Base-by-base conservation (phyloP, 2,888 invertebrate species). In the Cosmia trapezina region DNA sequence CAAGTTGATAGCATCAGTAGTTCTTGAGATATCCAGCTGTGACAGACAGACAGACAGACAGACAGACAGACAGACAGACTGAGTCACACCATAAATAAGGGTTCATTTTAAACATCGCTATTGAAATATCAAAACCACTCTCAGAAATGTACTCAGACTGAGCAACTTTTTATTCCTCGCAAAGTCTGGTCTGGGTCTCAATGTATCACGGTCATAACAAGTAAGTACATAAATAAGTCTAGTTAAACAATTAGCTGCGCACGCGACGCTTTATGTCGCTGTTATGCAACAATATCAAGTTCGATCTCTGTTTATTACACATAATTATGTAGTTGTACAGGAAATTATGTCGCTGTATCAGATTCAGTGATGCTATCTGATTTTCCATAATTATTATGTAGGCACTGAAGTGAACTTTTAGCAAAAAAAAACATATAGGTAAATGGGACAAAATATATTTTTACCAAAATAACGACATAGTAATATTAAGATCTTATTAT, bases 231-330 rank as follows among this genome's bases (percentile, higher is more conserved):
- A 49, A 17, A n/a, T n/a, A 47, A 37, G 17, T 19, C 11, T 60
- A 49, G 14, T 53, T 61, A 22, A 49, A 28, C 41, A 8, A 63
- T 54, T 17, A 33, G 0, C 22, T 66, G 73, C 72, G 77, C 77
- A 63, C 43, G 73, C 73, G 73, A 67, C 51, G 43, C 3, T 41
- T 41, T 63, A 73, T 22, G 49, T 19, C 49, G 19, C 19, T 49
- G 19, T 67, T 67, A 41, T 22, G 33, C 28, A 74, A 73, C 37
- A 61, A 62, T 28, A 73, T 62, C 67, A 61, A 49, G 56, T 71
- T 53, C 28, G 12, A 61, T 57, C 6, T 56, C 54, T 63, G 33
- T 33, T 33, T 37, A 37, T 37, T 37, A 37, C 37, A 37, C 37
- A 37, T 28, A 28, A 28, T 28, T 28, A 28, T 37, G 37, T 37